phyloP scores from a whole-genome alignment of 1,140 invertebrate genomes.

The Drosophila lacertosa region DNA sequence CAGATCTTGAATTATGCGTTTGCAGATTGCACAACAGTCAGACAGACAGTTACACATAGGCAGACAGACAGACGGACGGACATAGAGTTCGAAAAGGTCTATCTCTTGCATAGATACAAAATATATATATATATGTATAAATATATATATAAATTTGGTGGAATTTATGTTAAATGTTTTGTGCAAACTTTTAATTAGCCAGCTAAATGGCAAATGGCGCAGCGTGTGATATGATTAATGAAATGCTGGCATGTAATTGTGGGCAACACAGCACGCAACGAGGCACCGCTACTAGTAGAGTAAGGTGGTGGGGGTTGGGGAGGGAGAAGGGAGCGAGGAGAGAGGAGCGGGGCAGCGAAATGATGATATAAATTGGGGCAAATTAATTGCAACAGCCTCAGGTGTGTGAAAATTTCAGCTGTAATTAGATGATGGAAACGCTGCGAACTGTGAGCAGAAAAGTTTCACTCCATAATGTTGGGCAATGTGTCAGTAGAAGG shows the following conservation, averaged over 20 bases:
- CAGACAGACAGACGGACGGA: neutral
- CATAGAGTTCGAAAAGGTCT: conserved; percentile 34
- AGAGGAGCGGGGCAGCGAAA: conserved; percentile 10
- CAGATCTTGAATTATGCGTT: conserved; percentile 81
- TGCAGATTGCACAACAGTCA: conserved; percentile 56
- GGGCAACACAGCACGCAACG: conserved; percentile 50
- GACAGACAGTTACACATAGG: conserved; percentile 14
- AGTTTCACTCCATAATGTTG: conserved; percentile 49
- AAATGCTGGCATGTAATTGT: conserved; percentile 77
- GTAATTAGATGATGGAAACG: conserved; percentile 79
- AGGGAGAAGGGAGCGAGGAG: conserved; percentile 8
- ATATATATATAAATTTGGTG: conserved; percentile 33
- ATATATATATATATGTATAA: conserved; percentile 42
- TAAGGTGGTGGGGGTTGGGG: neutral
- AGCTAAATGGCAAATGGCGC: conserved; percentile 78
- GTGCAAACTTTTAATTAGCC: conserved; percentile 78
- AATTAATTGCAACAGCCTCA: conserved; percentile 81
- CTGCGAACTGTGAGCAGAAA: conserved; percentile 34
- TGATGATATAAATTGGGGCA: conserved; percentile 79
- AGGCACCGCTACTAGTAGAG: neutral
- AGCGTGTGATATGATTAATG: conserved; percentile 78
- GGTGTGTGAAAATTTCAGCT: conserved; percentile 73
- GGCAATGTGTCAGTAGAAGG: conserved; percentile 27
- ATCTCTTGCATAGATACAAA: conserved; percentile 55
- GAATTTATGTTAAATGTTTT: conserved; percentile 78